phyloP scores from a whole-genome alignment of 2,888 invertebrate species.

The Megamerina dolium region DNA sequence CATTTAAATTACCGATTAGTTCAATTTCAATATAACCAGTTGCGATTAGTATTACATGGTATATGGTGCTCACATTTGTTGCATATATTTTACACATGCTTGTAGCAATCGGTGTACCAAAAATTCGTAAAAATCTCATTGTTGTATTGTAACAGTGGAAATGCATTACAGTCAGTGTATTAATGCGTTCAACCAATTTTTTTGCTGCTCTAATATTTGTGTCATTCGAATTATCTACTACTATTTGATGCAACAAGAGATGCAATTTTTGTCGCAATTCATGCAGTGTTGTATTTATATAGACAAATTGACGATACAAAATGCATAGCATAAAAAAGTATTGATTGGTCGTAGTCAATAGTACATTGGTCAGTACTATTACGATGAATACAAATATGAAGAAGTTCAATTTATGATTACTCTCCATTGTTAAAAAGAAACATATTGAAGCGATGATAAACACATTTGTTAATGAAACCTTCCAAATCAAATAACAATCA shows the following conservation, averaged over 20 bases:
- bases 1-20: constrained; percentile 5
- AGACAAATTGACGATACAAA: constrained; percentile 24
- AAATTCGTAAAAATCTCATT: constrained; percentile 15
- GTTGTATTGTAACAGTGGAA: constrained; percentile 19
- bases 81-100: constrained; percentile 21
- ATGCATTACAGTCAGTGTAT: constrained; percentile 18
- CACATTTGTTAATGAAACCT: too few relatives aligned
- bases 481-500: too few relatives aligned
- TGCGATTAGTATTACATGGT: constrained; percentile 24
- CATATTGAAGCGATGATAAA: too few relatives aligned
- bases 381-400: not conserved
- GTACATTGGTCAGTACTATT: not conserved
- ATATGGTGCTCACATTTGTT: constrained; percentile 21
- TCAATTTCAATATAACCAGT: constrained; percentile 17
- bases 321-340: constrained; percentile 21
- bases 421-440: too few relatives aligned
- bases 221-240: too few relatives aligned
- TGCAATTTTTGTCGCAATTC: too few relatives aligned
- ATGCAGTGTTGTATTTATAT: constrained; percentile 23
- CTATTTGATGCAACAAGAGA: too few relatives aligned
- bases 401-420: too few relatives aligned
- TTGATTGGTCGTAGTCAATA: constrained; percentile 4
- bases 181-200: not conserved
- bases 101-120: constrained; percentile 15
- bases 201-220: too few relatives aligned